Base-by-base conservation (phyloP, 2,888 invertebrate species). In the Brachycybe producta region DNA sequence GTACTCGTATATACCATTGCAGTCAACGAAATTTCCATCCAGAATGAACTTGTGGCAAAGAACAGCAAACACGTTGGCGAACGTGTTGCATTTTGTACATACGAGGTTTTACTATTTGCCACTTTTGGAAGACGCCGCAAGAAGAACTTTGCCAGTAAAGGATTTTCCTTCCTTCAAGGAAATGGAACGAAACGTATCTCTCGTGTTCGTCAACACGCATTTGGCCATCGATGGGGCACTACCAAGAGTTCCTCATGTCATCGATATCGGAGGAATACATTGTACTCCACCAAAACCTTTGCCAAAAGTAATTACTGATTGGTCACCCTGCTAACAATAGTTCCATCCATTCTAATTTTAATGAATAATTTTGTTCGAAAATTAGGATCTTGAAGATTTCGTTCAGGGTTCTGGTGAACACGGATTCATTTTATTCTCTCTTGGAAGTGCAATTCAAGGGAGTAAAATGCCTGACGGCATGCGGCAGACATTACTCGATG, bases 121-220 rank as follows among this genome's bases (percentile, higher is more conserved):
- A 19, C n/a, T 1, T 1, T 26, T 26, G 8, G 11, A 42, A 11
- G 4, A 27, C 5, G 15, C 28, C 11, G 42, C 15, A 3, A 2
- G 8, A 17, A 26, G 11, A 15, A n/a, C 26, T 15, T 42, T 23
- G 26, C 27, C 42, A 27, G n/a, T n/a, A n/a, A n/a, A n/a, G n/a
- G 15, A 13, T 11, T 7, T 27, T 4, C 42, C 27, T 15, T 19
- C n/a, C n/a, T 5, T 42, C 27, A 15, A 23, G 17, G 42, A 42
- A 15, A 15, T 42, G 5, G 42, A 42, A 15, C 24, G 28, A 3
- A 42, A 42, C 27, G 42, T 27, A 26, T 42, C 42, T 4, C n/a
- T 42, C 19, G 42, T 42, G 15, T n/a, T 42, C 3, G 28, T 28
- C 15, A 42, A 42, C n/a, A 42, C 27, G 11, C 42, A 42, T 27